These are phyloP conservation scores for Acronicta psi DNA, from an alignment of 2,888 invertebrate species.

Conservation along the genomic window DNA sequence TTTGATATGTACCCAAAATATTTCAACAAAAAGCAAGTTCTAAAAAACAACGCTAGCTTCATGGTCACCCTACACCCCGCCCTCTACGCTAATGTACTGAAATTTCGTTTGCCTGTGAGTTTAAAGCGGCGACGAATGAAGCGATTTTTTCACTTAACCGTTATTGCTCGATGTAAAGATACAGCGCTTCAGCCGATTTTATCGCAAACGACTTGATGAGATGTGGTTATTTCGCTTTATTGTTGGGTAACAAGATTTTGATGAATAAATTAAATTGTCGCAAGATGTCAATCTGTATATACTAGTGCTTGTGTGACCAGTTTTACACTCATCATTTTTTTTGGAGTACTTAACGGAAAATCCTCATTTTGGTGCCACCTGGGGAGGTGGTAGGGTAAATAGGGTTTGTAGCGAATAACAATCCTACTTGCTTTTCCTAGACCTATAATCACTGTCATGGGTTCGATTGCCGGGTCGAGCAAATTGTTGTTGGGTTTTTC, in stretches of 20 bases:
- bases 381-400: too few relatives aligned
- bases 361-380: too few relatives aligned
- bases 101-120: conserved; percentile 45
- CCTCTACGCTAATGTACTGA: conserved; percentile 49
- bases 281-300: background rate
- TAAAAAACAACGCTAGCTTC: background rate
- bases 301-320: too few relatives aligned
- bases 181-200: conserved; percentile 37
- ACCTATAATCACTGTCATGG: too few relatives aligned
- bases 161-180: conserved; percentile 34
- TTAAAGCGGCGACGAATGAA: conserved; percentile 48
- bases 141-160: conserved; percentile 48
- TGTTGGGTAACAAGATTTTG: conserved; percentile 17
- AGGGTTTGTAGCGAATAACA: too few relatives aligned
- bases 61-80: conserved; percentile 36
- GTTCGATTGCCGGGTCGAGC: too few relatives aligned
- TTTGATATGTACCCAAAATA: too few relatives aligned
- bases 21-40: background rate
- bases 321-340: too few relatives aligned
- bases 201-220: conserved; percentile 26
- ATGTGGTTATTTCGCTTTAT: conserved; percentile 18
- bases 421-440: too few relatives aligned
- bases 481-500: too few relatives aligned
- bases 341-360: too few relatives aligned
- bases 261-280: conserved; percentile 1